These are phyloP conservation scores for Leiothrix lutea DNA, from an alignment of 2,113 vertebrate genomes.

Conservation along the genomic window DNA sequence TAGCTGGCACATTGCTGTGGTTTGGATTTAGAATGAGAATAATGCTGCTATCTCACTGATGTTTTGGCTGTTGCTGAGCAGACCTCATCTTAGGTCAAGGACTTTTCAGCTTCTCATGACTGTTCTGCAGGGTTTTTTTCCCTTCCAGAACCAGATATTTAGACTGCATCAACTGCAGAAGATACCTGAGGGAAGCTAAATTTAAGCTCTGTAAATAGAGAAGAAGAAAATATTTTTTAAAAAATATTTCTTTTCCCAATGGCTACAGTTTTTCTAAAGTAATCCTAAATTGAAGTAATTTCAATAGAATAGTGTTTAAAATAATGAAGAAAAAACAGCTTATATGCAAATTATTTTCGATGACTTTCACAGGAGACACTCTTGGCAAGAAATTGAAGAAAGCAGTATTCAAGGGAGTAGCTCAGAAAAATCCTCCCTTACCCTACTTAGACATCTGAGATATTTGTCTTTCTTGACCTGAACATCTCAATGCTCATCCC, in stretches of 20 bases:
- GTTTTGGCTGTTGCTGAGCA: background rate
- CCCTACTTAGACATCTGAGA: background rate
- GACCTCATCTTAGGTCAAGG: background rate
- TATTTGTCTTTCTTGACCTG: background rate
- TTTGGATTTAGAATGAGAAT: background rate
- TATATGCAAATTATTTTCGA: background rate
- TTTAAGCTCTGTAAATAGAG: background rate
- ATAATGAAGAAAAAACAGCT: background rate
- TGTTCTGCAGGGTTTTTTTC: background rate
- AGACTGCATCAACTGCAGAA: background rate
- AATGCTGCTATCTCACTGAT: background rate
- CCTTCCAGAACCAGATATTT: background rate
- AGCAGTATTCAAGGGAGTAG: background rate
- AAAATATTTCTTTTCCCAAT: background rate
- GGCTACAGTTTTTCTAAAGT: background rate
- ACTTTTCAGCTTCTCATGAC: background rate
- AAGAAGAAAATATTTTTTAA: background rate
- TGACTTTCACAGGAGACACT: background rate
- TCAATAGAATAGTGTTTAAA: background rate
- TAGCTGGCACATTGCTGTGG: background rate
- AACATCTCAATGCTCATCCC: background rate
- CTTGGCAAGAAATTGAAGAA: background rate
- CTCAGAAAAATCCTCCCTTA: background rate
- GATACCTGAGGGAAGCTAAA: background rate
- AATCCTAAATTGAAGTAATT: background rate